phyloP scores from a whole-genome alignment of 2,888 invertebrate genomes.

The Polia nebulosa region DNA sequence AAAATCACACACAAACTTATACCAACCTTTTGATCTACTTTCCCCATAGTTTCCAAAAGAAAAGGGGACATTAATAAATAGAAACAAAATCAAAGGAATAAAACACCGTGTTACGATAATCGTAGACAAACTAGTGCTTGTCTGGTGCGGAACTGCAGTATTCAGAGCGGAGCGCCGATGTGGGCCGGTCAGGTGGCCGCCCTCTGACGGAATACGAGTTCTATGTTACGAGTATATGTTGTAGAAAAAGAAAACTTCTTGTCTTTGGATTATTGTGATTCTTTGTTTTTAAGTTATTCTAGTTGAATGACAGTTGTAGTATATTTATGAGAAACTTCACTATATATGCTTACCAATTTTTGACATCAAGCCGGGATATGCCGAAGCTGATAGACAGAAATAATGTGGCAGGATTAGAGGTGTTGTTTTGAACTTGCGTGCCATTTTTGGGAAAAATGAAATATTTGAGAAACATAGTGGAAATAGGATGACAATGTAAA shows the following conservation, averaged over 20 bases:
- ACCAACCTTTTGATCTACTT: background rate
- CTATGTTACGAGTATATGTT: constrained; percentile 18
- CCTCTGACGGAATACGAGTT: constrained; percentile 44
- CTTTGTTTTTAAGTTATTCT: background rate
- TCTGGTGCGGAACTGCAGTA: constrained; percentile 65
- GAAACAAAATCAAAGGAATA: constrained; percentile 16
- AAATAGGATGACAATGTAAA: background rate
- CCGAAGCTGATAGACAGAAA: background rate
- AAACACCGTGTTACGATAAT: constrained; percentile 47
- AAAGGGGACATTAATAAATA: constrained; percentile 11
- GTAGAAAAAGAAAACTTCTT: constrained; percentile 15
- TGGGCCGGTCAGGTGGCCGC: constrained; percentile 63
- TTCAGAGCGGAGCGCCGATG: constrained; percentile 76
- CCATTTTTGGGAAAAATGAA: no score
- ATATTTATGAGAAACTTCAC: background rate
- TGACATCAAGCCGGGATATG: background rate
- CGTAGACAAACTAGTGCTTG: constrained; percentile 37
- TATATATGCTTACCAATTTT: background rate
- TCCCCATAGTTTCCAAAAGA: constrained; percentile 13
- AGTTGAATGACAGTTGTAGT: background rate
- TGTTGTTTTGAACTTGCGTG: no score
- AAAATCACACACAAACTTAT: background rate
- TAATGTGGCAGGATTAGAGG: background rate
- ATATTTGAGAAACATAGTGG: background rate
- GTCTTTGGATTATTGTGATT: no score